Evolutionary conservation across 2,113 vertebrate species (phyloP), one percentile per base, ranked within the genome.

Genomic region (Brachypteracias leptosomus): DNA sequence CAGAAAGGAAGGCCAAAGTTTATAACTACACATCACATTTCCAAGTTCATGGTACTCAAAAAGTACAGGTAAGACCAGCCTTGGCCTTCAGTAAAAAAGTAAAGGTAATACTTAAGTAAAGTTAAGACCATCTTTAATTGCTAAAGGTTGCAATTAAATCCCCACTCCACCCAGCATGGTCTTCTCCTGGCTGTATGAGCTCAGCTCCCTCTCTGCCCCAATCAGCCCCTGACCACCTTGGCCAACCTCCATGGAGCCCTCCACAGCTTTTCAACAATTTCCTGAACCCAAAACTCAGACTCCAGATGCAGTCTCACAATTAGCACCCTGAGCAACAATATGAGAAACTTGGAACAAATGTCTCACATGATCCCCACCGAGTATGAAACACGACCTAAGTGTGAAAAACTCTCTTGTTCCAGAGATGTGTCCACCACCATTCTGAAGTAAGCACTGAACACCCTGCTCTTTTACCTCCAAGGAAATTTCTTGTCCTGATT

Each of bases 301-400:
- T 74, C 28, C 35, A 74, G 36, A 67, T 7, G 18, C 42, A 65
- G 33, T 16, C 38, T 65, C 70, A 36, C 13, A 81, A 51, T 15
- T n/a, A 59, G 19, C 15, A 54, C 16, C 7, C 33, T 38, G 15
- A 55, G 15, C 1, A 3, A 13, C 25, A 67, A 40, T 0, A 0
- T 8, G 11, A 83, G 21, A 81, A 85, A 65, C 35, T 17, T n/a
- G 49, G 20, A 91, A 90, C 9, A 74, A 83, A 44, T 3, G 13
- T 31, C 51, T 67, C 42, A 14, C 2, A 0, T 5, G 4, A 58
- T 55, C 65, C 14, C 40, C 38, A 83, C 0, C 0, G 2, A 49
- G 4, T n/a, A 49, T 5, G 31, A 71, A 84, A 80, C 7, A 20
- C 0, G 3, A 72, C 6, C 3, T 0, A 84, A 63, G 7, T 9